Conservation (phyloP, 2,113 vertebrate species). For the Apaloderma vittatum region DNA sequence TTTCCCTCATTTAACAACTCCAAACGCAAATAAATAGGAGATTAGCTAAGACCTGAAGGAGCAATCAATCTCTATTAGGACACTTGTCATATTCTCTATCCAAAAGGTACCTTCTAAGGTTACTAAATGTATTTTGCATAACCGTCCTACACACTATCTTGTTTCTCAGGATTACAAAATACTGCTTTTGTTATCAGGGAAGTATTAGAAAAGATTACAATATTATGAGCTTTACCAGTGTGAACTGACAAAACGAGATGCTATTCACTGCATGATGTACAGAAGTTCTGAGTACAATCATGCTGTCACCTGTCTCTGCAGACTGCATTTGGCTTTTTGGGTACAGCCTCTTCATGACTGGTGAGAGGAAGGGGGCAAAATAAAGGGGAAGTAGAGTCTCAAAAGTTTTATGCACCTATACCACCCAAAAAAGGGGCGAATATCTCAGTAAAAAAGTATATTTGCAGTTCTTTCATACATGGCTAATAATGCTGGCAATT, state of each 20-base stretch:
- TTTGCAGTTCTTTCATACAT: not conserved
- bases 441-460: not conserved
- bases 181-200: not conserved
- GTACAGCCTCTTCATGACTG: not conserved
- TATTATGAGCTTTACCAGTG: not conserved
- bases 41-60: constrained; percentile 18
- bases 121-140: not conserved
- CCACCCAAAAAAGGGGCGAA: not conserved
- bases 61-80: not conserved
- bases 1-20: constrained; percentile 9
- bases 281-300: not conserved
- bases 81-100: not conserved
- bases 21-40: constrained; percentile 4
- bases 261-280: not conserved
- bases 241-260: not conserved
- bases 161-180: not conserved
- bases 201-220: not conserved
- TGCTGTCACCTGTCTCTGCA: not conserved
- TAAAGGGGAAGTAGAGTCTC: not conserved
- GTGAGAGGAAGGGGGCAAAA: not conserved
- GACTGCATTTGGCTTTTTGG: not conserved
- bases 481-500: not conserved
- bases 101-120: not conserved
- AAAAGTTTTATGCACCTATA: not conserved
- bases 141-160: not conserved